A percentile compares a stretch with the other conserved stretches of the same genome.
These are phyloP conservation scores for Geopemphigus sp. DNA, from an alignment of 1,140 invertebrate genomes.

Conservation along the genomic window DNA sequence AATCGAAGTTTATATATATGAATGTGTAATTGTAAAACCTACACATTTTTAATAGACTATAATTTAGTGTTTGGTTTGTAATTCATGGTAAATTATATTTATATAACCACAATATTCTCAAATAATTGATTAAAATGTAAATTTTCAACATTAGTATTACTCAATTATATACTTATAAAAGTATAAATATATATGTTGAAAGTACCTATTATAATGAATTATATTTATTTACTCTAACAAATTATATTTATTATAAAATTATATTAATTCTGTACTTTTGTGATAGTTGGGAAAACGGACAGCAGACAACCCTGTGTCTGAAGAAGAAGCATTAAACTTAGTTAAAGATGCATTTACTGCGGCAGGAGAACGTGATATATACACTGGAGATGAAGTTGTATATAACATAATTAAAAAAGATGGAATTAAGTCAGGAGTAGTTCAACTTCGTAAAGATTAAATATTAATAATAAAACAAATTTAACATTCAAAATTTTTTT, in stretches of 20 bases:
- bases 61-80: too few species aligned
- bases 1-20: too few species aligned
- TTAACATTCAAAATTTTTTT: background rate
- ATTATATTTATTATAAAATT: constrained; percentile 6
- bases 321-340: constrained; percentile 77
- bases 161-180: too few species aligned
- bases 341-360: constrained; percentile 96
- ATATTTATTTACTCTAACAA: too few species aligned
- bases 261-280: constrained; percentile 69
- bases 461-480: background rate
- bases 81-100: too few species aligned
- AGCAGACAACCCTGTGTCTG: constrained; percentile 63
- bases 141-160: too few species aligned
- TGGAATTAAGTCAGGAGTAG: constrained; percentile 71
- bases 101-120: too few species aligned
- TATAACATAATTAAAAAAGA: constrained; percentile 89
- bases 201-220: too few species aligned
- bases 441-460: constrained; percentile 79
- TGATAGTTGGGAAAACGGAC: constrained; percentile 76
- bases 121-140: too few species aligned
- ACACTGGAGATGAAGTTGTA: constrained; percentile 88
- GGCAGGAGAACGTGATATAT: constrained; percentile 94
- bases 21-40: too few species aligned
- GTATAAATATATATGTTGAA: too few species aligned
- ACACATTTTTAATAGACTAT: too few species aligned